Evolutionary conservation across 2,113 vertebrate genomes (phyloP).

Genomic region (Hiodon tergisus): DNA sequence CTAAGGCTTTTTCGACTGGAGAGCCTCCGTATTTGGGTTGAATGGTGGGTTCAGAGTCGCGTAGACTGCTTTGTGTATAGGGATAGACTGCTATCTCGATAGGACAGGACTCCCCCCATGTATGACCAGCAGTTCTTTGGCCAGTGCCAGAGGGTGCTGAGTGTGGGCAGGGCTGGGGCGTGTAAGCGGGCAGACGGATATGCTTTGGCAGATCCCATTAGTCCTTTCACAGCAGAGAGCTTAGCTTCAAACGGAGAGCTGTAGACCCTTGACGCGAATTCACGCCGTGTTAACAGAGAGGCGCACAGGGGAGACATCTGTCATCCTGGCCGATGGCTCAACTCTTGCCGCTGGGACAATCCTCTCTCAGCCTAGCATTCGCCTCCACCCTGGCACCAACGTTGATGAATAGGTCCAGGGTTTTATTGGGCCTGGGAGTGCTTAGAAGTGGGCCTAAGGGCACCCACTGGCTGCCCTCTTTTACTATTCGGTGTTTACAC

Average conservation of each 20-base stretch:
- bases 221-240: neutral
- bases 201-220: slow-evolving; percentile 5
- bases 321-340: slow-evolving; percentile 1
- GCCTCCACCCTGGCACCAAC: neutral
- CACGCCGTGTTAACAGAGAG: neutral
- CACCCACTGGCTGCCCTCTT: neutral
- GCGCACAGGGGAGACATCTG: neutral
- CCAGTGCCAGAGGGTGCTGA: neutral
- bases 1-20: no score
- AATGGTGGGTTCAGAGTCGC: no score
- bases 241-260: neutral
- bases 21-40: no score
- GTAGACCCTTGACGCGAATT: neutral
- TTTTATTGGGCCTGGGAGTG: slow-evolving; percentile 9
- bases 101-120: no score
- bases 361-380: no score
- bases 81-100: no score
- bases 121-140: no score
- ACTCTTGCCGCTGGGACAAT: neutral
- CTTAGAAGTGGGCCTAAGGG: neutral
- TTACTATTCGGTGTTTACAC: neutral
- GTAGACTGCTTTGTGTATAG: no score
- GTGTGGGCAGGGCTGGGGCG: no score
- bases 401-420: neutral
- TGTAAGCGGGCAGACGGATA: neutral